Conservation (phyloP, 2,113 vertebrate species). For the Etheostoma spectabile region DNA sequence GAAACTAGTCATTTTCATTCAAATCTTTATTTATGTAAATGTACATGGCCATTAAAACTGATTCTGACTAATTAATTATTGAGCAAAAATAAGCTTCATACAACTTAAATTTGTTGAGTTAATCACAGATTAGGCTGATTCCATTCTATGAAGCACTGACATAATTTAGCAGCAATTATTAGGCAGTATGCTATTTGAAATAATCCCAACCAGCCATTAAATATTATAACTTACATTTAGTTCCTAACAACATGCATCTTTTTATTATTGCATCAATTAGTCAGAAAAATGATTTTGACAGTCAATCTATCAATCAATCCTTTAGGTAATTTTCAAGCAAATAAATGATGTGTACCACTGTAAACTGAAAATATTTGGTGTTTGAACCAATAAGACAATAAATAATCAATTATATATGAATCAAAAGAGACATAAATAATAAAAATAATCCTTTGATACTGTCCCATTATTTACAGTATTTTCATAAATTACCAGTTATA, state of each 20-base stretch:
- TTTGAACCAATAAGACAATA: not conserved
- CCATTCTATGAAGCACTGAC: too few species aligned
- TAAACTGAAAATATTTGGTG: not conserved
- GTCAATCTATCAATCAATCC: not conserved
- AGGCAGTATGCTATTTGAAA: not conserved
- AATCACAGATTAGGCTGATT: not conserved
- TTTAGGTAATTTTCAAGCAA: not conserved
- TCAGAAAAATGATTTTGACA: not conserved
- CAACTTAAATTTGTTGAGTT: not conserved
- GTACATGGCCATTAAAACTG: not conserved
- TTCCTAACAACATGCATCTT: not conserved
- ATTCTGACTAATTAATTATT: not conserved
- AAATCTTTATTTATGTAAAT: not conserved
- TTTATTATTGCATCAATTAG: not conserved
- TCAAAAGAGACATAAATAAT: not conserved
- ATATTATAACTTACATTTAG: not conserved
- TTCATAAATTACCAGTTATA: constrained; percentile 2
- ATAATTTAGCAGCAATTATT: not conserved
- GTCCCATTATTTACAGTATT: constrained; percentile 2
- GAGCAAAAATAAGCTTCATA: not conserved
- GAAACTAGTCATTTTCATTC: not conserved
- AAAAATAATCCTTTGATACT: not conserved
- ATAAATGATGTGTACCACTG: too few species aligned
- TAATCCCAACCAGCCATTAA: not conserved
- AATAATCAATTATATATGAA: not conserved